Conservation (phyloP, 2,797 vertebrate genomes). For the Cossypha heuglini region DNA sequence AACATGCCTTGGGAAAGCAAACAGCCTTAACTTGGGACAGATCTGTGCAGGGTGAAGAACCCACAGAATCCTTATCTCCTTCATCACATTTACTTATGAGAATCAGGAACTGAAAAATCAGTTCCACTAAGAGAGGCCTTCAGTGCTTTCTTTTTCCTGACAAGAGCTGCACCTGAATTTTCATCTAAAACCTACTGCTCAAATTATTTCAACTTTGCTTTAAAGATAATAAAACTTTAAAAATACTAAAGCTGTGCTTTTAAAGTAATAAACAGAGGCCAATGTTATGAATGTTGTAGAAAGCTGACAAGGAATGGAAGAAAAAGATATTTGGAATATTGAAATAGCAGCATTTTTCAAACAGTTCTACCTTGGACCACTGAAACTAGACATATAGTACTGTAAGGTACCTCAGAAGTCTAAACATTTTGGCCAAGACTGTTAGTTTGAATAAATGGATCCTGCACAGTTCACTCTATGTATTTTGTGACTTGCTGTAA, state of each 20-base stretch:
- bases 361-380: neutral
- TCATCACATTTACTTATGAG: neutral
- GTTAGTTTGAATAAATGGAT: neutral
- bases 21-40: neutral
- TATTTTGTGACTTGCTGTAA: neutral
- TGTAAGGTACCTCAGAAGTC: neutral
- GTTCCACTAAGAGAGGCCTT: neutral
- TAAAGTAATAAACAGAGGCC: neutral
- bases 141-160: neutral
- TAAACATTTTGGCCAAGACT: neutral
- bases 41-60: neutral
- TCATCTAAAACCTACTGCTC: neutral
- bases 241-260: neutral
- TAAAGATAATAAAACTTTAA: neutral
- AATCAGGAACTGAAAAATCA: neutral
- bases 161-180: neutral
- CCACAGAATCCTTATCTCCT: neutral
- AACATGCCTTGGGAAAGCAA: accelerated
- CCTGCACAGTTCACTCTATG: neutral
- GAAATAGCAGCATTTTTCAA: neutral
- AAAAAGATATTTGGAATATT: neutral
- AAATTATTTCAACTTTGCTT: neutral
- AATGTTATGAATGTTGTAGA: neutral
- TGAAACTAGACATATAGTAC: neutral
- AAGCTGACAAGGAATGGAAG: neutral